These are phyloP conservation scores for Apolygus lucorum DNA, from an alignment of 1,140 invertebrate species.

Conservation along the genomic window DNA sequence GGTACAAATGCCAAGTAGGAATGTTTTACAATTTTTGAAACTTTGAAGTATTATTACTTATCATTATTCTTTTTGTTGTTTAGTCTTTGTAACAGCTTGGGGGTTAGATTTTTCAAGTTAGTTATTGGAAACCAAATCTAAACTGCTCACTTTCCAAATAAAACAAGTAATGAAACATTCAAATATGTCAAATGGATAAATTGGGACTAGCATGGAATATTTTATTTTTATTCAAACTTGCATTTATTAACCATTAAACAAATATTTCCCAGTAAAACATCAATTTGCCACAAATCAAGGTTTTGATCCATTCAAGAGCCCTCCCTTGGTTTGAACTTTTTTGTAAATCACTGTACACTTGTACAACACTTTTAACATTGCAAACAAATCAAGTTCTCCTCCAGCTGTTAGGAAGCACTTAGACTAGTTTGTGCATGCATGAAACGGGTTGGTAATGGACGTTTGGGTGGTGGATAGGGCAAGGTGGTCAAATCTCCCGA, in stretches of 20 bases:
- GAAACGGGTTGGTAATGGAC: neutral
- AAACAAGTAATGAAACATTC: no score
- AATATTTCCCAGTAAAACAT: neutral
- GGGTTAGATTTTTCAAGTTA: no score
- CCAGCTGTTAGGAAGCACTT: neutral
- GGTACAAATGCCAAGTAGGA: no score
- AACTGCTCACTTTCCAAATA: no score
- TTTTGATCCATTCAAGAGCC: no score
- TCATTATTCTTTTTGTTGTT: neutral
- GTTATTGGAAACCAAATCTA: no score
- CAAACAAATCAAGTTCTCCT: neutral
- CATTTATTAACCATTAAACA: neutral
- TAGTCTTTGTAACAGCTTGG: neutral
- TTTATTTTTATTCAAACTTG: neutral
- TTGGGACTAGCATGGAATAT: no score
- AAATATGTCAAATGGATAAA: no score
- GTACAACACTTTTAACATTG: no score
- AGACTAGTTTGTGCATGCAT: neutral
- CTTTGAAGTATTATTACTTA: neutral
- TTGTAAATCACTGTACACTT: no score
- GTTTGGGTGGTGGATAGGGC: constrained; percentile 44
- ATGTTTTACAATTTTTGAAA: neutral
- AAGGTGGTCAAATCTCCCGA: constrained; percentile 50
- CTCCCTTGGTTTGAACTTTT: no score
- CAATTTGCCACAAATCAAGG: no score